A percentile compares a stretch with the other conserved stretches of the same genome.
These are phyloP conservation scores for Sebastes trivittatus DNA, from an alignment of 2,797 vertebrate species.

Conservation along the genomic window DNA sequence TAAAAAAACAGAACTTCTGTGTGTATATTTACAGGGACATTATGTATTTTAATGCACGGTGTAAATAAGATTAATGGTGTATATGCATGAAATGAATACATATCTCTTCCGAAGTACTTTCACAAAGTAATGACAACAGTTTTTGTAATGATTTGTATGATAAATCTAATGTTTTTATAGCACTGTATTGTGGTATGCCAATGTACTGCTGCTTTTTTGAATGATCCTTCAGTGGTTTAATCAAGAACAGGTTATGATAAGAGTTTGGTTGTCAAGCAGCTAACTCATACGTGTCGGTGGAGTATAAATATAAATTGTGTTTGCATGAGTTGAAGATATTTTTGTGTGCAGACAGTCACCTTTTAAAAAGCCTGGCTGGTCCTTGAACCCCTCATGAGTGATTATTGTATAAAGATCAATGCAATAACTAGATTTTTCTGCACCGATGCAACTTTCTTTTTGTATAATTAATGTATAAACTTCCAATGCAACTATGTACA, in stretches of 20 bases:
- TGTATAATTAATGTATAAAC: neutral
- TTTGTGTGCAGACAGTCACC: neutral
- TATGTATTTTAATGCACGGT: neutral
- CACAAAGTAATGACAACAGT: neutral
- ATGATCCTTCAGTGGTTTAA: neutral
- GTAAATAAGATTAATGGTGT: neutral
- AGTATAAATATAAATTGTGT: neutral
- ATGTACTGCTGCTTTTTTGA: neutral
- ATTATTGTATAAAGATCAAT: neutral
- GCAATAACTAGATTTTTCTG: neutral
- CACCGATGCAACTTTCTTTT: neutral
- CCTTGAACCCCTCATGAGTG: neutral
- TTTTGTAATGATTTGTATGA: constrained; percentile 2
- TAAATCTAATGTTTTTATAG: neutral
- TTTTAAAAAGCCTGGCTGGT: neutral
- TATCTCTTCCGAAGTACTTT: neutral
- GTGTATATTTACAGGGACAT: neutral
- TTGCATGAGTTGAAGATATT: neutral
- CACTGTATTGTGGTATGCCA: neutral
- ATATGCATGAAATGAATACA: neutral
- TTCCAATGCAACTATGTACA: neutral
- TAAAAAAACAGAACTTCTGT: neutral
- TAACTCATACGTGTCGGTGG: neutral
- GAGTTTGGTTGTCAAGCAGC: neutral
- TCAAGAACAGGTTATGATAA: neutral